phyloP scores from a whole-genome alignment of 2,888 invertebrate species.

The Brachyptera risi region DNA sequence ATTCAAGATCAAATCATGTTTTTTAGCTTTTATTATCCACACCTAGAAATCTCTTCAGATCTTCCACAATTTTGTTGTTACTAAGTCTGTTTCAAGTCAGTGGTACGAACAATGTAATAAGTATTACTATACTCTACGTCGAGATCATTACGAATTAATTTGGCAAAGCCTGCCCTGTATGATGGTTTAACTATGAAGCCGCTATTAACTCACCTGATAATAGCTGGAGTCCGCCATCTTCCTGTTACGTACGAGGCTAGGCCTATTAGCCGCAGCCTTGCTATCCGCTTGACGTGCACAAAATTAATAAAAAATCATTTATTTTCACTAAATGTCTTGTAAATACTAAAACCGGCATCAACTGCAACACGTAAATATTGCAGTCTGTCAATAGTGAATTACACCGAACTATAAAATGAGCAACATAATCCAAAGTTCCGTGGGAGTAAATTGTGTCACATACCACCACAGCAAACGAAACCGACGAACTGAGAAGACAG shows the following conservation, averaged over 20 bases:
- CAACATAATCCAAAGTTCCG: not conserved
- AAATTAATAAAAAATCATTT: conserved; percentile 25
- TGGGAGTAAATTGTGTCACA: conserved; percentile 14
- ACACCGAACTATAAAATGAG: not conserved
- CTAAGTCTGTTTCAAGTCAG: no score
- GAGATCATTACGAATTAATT: no score
- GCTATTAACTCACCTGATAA: conserved; percentile 55
- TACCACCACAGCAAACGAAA: conserved; percentile 31
- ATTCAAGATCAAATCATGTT: no score
- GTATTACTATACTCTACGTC: no score
- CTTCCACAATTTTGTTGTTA: no score
- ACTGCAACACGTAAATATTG: not conserved
- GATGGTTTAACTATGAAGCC: not conserved
- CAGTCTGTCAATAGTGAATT: not conserved
- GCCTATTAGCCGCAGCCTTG: conserved; percentile 23
- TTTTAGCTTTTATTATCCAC: no score
- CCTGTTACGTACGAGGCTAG: not conserved
- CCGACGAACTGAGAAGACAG: conserved; percentile 26
- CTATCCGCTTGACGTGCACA: conserved; percentile 24
- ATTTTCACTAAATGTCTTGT: not conserved
- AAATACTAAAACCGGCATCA: not conserved
- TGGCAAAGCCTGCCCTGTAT: no score
- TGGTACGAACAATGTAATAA: no score
- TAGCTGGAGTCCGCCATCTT: conserved; percentile 63
- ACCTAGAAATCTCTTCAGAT: no score